Conservation (phyloP, 2,888 invertebrate genomes). For the Oconnorella tubifera region DNA sequence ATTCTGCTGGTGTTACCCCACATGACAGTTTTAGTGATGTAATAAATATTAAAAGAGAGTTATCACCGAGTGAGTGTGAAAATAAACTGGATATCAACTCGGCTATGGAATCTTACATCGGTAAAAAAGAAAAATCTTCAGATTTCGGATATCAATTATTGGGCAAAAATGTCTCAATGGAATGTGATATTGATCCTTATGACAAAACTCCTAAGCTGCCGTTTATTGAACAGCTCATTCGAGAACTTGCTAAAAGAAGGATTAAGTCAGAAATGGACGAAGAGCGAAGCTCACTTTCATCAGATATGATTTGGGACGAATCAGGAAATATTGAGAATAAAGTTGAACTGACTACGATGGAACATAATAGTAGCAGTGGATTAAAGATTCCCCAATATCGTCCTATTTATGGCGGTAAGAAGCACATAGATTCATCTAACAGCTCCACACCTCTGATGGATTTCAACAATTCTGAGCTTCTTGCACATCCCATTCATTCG, state of each 20-base stretch:
- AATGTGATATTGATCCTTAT: too few species aligned
- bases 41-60: neutral
- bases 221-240: constrained; percentile 52
- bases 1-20: neutral
- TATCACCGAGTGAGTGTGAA: too few species aligned
- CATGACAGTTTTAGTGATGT: constrained; percentile 20
- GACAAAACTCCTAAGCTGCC: too few species aligned
- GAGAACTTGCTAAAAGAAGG: constrained; percentile 52
- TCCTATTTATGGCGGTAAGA: neutral
- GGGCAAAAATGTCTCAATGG: too few species aligned
- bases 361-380: neutral
- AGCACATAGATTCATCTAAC: too few species aligned
- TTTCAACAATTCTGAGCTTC: too few species aligned
- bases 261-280: constrained; percentile 46
- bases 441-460: too few species aligned
- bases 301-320: neutral
- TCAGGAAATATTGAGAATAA: neutral
- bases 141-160: too few species aligned
- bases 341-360: neutral
- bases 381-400: neutral
- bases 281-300: neutral
- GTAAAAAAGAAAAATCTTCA: too few species aligned
- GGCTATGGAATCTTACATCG: too few species aligned
- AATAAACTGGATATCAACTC: too few species aligned
- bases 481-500: neutral